phyloP scores from a whole-genome alignment of 2,797 vertebrate genomes.

The Perdix hodgsoniae region DNA sequence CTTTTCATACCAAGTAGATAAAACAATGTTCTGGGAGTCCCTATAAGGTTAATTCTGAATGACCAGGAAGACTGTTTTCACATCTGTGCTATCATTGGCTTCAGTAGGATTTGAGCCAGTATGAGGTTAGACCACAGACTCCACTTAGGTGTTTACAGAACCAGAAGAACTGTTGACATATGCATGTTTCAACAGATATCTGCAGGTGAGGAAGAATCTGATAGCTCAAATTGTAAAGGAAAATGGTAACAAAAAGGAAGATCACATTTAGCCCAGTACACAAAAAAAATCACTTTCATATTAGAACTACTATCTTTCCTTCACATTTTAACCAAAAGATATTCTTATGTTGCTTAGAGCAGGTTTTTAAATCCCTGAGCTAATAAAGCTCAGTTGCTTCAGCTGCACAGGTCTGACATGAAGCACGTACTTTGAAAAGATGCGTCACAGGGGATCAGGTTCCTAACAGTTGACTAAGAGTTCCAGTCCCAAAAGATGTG shows the following conservation, averaged over 20 bases:
- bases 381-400: slow-evolving; percentile 78
- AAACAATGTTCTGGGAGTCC: not conserved
- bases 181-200: not conserved
- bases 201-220: not conserved
- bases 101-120: not conserved
- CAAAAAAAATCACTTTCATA: slow-evolving; percentile 35
- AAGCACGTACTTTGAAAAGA: slow-evolving; percentile 73
- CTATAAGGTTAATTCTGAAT: not conserved
- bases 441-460: slow-evolving; percentile 77
- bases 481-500: slow-evolving; percentile 81
- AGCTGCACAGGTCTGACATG: slow-evolving; percentile 75
- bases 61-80: not conserved
- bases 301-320: slow-evolving; percentile 35
- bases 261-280: not conserved
- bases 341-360: slow-evolving; percentile 67
- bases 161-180: not conserved
- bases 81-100: not conserved
- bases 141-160: not conserved
- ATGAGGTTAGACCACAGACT: not conserved
- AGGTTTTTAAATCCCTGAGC: slow-evolving; percentile 79
- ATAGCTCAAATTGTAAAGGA: not conserved
- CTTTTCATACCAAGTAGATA: not conserved
- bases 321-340: slow-evolving; percentile 69
- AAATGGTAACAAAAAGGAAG: slow-evolving; percentile 39
- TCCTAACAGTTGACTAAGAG: slow-evolving; percentile 80